phyloP scores from a whole-genome alignment of 2,797 vertebrate species.

The Fringilla coelebs region DNA sequence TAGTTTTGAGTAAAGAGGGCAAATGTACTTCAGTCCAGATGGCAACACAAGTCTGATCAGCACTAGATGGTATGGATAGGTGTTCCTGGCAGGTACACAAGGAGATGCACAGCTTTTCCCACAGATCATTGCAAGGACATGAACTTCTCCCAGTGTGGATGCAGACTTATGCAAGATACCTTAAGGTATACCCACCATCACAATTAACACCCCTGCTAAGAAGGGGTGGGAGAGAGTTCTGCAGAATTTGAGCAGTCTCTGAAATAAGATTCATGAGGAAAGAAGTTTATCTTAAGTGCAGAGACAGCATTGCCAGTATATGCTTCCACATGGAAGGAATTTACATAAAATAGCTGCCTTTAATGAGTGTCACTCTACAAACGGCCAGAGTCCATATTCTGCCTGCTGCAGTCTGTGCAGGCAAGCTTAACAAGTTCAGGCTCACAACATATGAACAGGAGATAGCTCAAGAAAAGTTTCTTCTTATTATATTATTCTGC shows the following conservation, averaged over 20 bases:
- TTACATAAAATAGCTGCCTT: not conserved
- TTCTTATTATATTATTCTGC: not conserved
- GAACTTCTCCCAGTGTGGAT: not conserved
- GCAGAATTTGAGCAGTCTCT: not conserved
- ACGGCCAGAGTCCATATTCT: not conserved
- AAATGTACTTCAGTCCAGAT: not conserved
- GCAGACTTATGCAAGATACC: rapidly evolving
- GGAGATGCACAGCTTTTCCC: too few relatives aligned
- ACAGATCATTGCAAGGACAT: not conserved
- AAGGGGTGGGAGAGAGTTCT: not conserved
- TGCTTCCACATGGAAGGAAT: not conserved
- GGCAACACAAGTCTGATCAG: not conserved
- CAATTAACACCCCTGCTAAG: not conserved
- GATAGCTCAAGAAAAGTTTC: not conserved
- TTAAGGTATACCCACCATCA: not conserved
- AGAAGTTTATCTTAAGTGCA: not conserved
- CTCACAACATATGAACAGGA: not conserved
- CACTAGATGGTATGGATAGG: rapidly evolving
- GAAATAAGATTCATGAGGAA: not conserved
- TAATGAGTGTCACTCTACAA: not conserved
- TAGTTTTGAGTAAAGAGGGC: not conserved
- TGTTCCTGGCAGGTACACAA: not conserved
- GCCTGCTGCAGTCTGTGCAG: not conserved
- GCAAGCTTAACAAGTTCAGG: not conserved
- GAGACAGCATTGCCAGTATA: not conserved